Evolutionary conservation across 2,888 invertebrate genomes (phyloP).

Genomic region (Drosophila tanythrix): DNA sequence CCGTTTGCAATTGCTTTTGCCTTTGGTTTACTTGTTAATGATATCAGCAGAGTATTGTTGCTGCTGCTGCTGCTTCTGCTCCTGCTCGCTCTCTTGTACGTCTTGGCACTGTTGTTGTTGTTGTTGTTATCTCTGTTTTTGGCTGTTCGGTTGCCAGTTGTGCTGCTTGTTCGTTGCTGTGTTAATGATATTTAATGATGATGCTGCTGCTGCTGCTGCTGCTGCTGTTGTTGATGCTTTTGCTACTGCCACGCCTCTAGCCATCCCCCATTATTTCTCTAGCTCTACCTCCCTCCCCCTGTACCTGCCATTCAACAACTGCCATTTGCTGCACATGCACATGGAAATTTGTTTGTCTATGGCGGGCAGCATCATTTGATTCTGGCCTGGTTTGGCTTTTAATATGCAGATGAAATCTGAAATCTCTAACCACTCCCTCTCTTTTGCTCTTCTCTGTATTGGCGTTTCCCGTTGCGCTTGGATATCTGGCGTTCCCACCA

Average conservation of each 20-base stretch:
- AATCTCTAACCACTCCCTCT: constrained; percentile 40
- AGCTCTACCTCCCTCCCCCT: not conserved
- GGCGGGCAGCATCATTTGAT: constrained; percentile 65
- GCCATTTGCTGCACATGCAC: constrained; percentile 62
- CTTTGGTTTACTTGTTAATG: constrained; percentile 71
- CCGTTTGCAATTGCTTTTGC: constrained; percentile 72
- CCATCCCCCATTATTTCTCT: not conserved
- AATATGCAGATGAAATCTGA: constrained; percentile 71
- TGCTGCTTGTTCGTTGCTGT: constrained; percentile 73
- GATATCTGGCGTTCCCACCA: constrained; percentile 14
- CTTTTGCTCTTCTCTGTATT: constrained; percentile 3
- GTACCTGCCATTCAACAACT: constrained; percentile 42
- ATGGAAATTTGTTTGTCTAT: constrained; percentile 76
- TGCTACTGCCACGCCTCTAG: constrained; percentile 28
- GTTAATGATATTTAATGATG: constrained; percentile 82
- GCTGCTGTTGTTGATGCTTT: constrained; percentile 26
- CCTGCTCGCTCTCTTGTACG: constrained; percentile 19
- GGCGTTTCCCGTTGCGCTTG: constrained; percentile 5
- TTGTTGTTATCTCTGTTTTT: constrained; percentile 50
- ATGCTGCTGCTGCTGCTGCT: constrained; percentile 59
- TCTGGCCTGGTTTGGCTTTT: constrained; percentile 63
- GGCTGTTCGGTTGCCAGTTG: constrained; percentile 54
- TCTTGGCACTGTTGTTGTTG: not conserved
- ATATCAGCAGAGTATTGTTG: constrained; percentile 69
- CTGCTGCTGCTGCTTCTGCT: constrained; percentile 16